A percentile compares a stretch with the other conserved stretches of the same genome.
Evolutionary conservation across 1,140 invertebrate genomes (phyloP).

Genomic region (Eubasilissa regina): DNA sequence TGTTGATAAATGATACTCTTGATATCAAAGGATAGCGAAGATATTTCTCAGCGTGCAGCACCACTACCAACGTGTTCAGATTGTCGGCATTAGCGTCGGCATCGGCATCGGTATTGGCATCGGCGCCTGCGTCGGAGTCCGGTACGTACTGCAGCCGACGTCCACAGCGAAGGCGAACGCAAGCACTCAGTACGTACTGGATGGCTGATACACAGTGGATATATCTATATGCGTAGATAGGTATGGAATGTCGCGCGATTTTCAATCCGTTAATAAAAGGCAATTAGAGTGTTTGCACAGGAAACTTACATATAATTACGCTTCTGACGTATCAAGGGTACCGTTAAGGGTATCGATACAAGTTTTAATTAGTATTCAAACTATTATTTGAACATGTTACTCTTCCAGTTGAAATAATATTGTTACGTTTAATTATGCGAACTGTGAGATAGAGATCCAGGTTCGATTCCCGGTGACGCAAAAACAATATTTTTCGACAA

Average conservation of each 20-base stretch:
- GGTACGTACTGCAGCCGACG: too few relatives aligned
- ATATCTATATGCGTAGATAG: too few relatives aligned
- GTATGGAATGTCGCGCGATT: background rate
- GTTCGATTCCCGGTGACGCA: too few relatives aligned
- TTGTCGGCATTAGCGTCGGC: background rate
- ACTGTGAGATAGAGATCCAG: too few relatives aligned
- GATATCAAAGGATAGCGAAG: background rate
- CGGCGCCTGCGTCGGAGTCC: too few relatives aligned
- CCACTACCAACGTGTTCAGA: background rate
- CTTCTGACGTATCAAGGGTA: slow-evolving; percentile 23
- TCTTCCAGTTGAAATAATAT: too few relatives aligned
- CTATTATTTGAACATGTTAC: too few relatives aligned
- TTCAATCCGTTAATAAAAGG: slow-evolving; percentile 33
- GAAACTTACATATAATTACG: slow-evolving; percentile 26
- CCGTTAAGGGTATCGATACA: slow-evolving; percentile 12
- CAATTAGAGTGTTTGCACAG: background rate
- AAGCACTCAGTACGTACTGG: too few relatives aligned
- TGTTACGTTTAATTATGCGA: too few relatives aligned
- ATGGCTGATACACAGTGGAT: background rate
- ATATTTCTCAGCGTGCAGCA: background rate
- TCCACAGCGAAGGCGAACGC: too few relatives aligned
- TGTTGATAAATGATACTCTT: too few relatives aligned
- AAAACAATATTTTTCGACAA: too few relatives aligned
- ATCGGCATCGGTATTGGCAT: background rate
- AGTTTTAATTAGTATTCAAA: slow-evolving; percentile 14